These are phyloP conservation scores for Ochropleura plecta DNA, from an alignment of 2,888 invertebrate genomes.

Conservation along the genomic window DNA sequence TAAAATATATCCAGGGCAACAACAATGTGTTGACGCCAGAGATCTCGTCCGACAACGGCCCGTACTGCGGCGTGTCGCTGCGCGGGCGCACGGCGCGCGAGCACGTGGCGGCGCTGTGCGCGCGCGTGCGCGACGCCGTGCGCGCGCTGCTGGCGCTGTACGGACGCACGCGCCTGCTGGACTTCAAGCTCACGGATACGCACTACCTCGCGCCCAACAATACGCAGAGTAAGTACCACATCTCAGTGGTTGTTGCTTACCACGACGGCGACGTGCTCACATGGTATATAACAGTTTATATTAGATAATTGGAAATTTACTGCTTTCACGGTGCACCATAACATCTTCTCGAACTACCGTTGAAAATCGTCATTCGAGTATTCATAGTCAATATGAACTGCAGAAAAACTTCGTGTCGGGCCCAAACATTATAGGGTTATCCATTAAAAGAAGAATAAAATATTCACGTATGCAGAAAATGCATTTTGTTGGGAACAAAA, in stretches of 20 bases:
- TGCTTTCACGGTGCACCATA: too few relatives aligned
- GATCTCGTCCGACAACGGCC: slow-evolving; percentile 92
- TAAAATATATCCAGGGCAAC: slow-evolving; percentile 66
- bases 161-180: slow-evolving; percentile 95
- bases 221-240: slow-evolving; percentile 65
- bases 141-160: slow-evolving; percentile 96
- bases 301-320: too few relatives aligned
- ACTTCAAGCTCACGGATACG: slow-evolving; percentile 93
- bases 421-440: not conserved
- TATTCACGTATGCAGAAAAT: not conserved
- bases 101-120: slow-evolving; percentile 92
- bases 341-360: too few relatives aligned
- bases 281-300: not conserved
- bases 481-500: not conserved
- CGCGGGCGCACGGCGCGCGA: slow-evolving; percentile 91
- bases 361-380: too few relatives aligned
- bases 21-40: slow-evolving; percentile 88
- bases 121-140: slow-evolving; percentile 94
- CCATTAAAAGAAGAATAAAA: not conserved
- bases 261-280: too few relatives aligned
- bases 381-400: too few relatives aligned
- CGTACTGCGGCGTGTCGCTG: slow-evolving; percentile 93
- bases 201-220: slow-evolving; percentile 90
- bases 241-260: too few relatives aligned
- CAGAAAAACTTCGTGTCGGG: not conserved